Percentiles rank a stretch among this genome's conserved stretches.
Conservation (phyloP, 2,113 vertebrate species). For the Varanus salvator region DNA sequence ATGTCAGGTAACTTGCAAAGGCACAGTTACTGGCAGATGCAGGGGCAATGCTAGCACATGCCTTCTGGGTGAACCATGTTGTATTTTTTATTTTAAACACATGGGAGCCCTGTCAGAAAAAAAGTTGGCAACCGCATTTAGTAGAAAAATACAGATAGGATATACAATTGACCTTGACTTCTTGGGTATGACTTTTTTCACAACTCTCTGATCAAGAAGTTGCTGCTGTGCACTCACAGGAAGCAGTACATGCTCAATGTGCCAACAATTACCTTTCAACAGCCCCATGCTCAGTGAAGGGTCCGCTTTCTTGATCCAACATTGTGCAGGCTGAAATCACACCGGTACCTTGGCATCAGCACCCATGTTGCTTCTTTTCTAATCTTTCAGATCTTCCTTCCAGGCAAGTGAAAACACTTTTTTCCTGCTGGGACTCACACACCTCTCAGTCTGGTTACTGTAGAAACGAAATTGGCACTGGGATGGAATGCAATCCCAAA, state of each 20-base stretch:
- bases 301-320: not conserved
- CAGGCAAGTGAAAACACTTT: conserved; percentile 7
- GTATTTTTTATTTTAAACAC: not conserved
- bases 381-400: conserved; percentile 32
- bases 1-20: not conserved
- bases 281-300: not conserved
- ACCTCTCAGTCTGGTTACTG: conserved; percentile 73
- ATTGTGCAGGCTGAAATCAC: not conserved
- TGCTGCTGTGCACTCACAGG: not conserved
- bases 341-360: not conserved
- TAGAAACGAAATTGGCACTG: conserved; percentile 73
- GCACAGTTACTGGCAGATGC: not conserved
- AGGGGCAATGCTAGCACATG: not conserved
- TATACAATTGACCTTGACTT: not conserved
- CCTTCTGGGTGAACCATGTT: not conserved
- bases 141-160: not conserved
- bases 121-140: not conserved
- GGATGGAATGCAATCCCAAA: conserved; percentile 74
- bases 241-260: not conserved
- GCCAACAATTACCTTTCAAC: not conserved
- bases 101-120: not conserved
- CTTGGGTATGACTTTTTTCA: not conserved
- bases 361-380: conserved; percentile 1
- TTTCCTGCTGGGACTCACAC: conserved; percentile 30
- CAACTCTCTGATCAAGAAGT: not conserved